A percentile compares a stretch with the other conserved stretches of the same genome.
phyloP scores from a whole-genome alignment of 2,888 invertebrate genomes.

The Phortica magna region DNA sequence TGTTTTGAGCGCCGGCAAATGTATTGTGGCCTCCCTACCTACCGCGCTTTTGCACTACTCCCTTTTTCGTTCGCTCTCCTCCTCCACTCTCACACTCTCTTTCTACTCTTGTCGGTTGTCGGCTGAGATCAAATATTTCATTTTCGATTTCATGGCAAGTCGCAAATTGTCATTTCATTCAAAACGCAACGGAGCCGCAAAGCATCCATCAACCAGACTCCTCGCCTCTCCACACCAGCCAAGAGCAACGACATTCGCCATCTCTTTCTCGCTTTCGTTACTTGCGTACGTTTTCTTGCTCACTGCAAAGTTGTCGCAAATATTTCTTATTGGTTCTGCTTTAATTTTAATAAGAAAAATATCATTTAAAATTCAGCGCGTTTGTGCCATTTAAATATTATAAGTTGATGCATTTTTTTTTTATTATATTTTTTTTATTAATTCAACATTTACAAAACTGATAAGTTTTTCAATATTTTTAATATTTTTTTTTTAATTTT shows the following conservation, averaged over 20 bases:
- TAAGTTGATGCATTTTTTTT: constrained; percentile 31
- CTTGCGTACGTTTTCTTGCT: too few species aligned
- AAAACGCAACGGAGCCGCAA: neutral
- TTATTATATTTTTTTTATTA: constrained; percentile 22
- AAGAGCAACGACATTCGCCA: neutral
- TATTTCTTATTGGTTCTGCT: constrained; percentile 14
- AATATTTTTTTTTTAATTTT: constrained; percentile 29
- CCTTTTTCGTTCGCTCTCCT: neutral
- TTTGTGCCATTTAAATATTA: constrained; percentile 48
- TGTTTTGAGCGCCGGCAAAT: neutral
- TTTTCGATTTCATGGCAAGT: constrained; percentile 73
- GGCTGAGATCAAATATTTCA: constrained; percentile 74
- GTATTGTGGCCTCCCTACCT: too few species aligned
- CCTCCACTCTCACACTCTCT: neutral
- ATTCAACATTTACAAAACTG: constrained; percentile 38
- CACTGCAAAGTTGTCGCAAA: too few species aligned
- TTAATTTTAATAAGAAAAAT: constrained; percentile 38
- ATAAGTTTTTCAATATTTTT: constrained; percentile 47
- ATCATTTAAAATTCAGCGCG: constrained; percentile 53
- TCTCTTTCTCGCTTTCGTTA: neutral
- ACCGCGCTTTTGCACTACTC: too few species aligned
- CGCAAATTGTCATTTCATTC: constrained; percentile 70
- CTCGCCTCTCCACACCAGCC: too few species aligned
- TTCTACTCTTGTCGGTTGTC: constrained; percentile 45
- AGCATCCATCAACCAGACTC: too few species aligned